Evolutionary conservation across 2,797 vertebrate species (phyloP), one percentile per base, ranked within the genome.

Genomic region (Chrysocyon brachyurus): DNA sequence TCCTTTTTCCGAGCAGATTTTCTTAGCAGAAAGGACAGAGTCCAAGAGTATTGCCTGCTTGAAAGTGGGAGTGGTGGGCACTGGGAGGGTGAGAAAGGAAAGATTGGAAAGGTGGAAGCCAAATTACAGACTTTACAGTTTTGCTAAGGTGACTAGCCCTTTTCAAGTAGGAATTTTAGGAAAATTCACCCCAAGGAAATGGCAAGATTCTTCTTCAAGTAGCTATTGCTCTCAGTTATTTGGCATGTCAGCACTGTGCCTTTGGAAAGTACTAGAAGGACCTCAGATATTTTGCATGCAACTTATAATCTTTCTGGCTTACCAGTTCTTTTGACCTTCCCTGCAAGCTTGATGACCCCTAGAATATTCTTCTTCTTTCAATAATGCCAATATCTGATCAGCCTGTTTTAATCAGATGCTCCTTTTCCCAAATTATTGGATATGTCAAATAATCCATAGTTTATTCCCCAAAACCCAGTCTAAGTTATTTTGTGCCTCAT

Each of bases 41-140:
- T 46, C 54, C 10, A 87, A 82, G 63, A 87, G 21, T 66, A 70
- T n/a, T 90, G 56, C 33, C 77, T 70, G 66, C 73, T 93, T 88
- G 56, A 90, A 88, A 86, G 54, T 87, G 17, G 46, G 21, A 85
- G 21, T 86, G 26, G n/a, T 59, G 49, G 66, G 24, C 49, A 63
- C 36, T 75, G 14, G 10, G 54, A 86, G 11, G 6, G 16, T 84
- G 33, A 87, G 83, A 92, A 81, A 66, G 10, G 46, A 86, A 86
- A 82, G 28, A 15, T 1, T 40, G 24, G 33, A 82, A 46, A 83
- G 79, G 22, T 54, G 31, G 85, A 96, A 91, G 82, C 77, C 79
- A 75, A 96, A 66, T 94, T 59, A 92, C 28, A 84, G 73, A 92
- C 78, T 91, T 88, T 49, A 59, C 11, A 75, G 22, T 93, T 95